Percentiles rank a stretch among this genome's conserved stretches.
Conservation (phyloP, 1,140 invertebrate genomes). For the Aphelenchoides besseyi region DNA sequence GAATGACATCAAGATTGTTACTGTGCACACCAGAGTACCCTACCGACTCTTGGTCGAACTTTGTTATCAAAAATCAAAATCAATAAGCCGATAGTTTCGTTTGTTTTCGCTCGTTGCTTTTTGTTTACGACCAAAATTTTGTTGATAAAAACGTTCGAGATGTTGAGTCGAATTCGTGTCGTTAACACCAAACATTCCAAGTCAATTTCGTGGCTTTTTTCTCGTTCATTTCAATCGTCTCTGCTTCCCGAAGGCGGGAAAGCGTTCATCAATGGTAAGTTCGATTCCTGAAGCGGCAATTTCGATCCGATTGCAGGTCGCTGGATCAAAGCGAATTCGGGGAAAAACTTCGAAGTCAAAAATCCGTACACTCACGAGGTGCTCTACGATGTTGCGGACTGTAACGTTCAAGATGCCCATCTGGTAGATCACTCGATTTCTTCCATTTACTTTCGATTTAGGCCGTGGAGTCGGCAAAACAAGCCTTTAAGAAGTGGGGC, state of each 20-base stretch:
- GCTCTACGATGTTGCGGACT: conserved; percentile 51
- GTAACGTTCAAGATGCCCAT: conserved; percentile 50
- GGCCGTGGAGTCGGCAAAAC: conserved; percentile 53
- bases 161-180: no score
- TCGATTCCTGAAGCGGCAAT: not conserved
- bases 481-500: conserved; percentile 55
- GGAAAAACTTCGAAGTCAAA: conserved; percentile 48
- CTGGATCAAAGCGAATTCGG: conserved; percentile 44
- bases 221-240: conserved; percentile 5
- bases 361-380: conserved; percentile 52
- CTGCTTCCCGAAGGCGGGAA: conserved; percentile 42
- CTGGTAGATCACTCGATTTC: conserved; percentile 36
- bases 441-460: conserved; percentile 29
- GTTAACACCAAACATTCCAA: not conserved
- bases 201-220: not conserved
- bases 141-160: no score
- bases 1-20: no score
- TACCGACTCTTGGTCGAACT: no score
- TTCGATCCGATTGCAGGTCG: conserved; percentile 36
- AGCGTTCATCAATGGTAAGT: conserved; percentile 55
- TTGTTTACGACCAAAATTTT: no score
- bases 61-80: no score
- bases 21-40: no score
- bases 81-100: no score
- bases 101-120: no score